Base-by-base conservation (phyloP, 2,797 vertebrate species). In the Cossypha niveicapilla region DNA sequence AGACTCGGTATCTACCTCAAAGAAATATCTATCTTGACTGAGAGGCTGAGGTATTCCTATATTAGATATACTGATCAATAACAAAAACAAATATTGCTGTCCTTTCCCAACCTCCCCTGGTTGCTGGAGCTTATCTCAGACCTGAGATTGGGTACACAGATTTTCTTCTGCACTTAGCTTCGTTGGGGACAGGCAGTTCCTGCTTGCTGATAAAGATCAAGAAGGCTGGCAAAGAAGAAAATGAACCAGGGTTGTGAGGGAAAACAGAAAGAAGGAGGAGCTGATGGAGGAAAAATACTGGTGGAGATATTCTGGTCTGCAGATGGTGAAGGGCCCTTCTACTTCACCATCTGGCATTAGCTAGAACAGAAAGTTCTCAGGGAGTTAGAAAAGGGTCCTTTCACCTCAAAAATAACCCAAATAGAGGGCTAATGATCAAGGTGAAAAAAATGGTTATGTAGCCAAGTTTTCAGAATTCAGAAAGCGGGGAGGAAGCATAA, bases 41-140 rank as follows among this genome's bases (percentile, higher is more conserved):
- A 77, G 72, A 83, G 23, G 42, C n/a, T 83, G 72, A 77, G 34
- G 62, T 60, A 44, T 44, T 56, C 58, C 39, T 89, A 18, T 82
- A 80, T 71, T 77, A 79, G 86, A 95, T 94, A 94, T 58, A 91
- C 57, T 77, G 63, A 88, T 87, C 90, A 92, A 88, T 91, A 94
- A 93, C 45, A 50, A 90, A 94, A 87, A 2, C 80, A 94, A 87
- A 85, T 87, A 90, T 77, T 73, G 56, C 44, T 61, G 54, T 75
- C 66, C 85, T 61, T 86, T 45, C 53, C 71, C 57, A 78, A 7
- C 21, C 22, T 84, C 12, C 53, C 25, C 53, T 79, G 19, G 37
- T 12, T 90, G 45, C 56, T 92, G 71, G 19, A 77, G 25, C 22
- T 85, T 68, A 57, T 62, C 56, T 90, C 60, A 82, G 75, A 32